phyloP scores from a whole-genome alignment of 2,113 vertebrate species.

The Ameiurus melas region DNA sequence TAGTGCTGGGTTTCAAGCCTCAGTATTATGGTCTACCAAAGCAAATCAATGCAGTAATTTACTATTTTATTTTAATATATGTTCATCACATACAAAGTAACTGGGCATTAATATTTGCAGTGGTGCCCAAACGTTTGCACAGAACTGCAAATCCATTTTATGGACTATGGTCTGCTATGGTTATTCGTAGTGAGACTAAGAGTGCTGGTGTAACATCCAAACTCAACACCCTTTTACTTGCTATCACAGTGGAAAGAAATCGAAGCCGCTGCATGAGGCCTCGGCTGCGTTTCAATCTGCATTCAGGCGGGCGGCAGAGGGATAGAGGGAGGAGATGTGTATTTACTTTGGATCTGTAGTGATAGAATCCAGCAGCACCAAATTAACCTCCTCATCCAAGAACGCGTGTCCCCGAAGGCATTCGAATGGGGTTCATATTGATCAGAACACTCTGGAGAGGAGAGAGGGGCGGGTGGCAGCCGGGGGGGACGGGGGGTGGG shows the following conservation, averaged over 20 bases:
- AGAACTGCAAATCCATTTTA: neutral
- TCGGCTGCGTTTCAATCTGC: slow-evolving; percentile 21
- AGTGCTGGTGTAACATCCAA: neutral
- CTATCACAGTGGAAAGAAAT: neutral
- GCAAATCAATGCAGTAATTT: neutral
- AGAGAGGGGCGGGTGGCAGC: neutral
- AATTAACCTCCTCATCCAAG: slow-evolving; percentile 57
- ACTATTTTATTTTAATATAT: neutral
- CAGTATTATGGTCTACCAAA: neutral
- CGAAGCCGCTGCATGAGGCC: slow-evolving; percentile 16
- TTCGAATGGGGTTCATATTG: slow-evolving; percentile 42
- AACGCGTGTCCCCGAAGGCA: slow-evolving; percentile 23
- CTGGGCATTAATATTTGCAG: neutral
- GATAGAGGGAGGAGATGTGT: slow-evolving; percentile 21
- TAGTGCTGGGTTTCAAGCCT: neutral
- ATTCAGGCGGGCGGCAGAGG: slow-evolving; percentile 8
- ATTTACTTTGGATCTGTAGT: slow-evolving; percentile 44
- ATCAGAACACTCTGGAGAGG: slow-evolving; percentile 24
- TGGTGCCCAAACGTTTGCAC: neutral
- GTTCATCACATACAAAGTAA: neutral
- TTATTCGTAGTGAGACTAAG: too few relatives aligned
- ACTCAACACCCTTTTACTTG: neutral
- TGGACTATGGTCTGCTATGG: neutral
- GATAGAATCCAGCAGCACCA: slow-evolving; percentile 49
- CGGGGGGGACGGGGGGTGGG: neutral